Base-by-base conservation (phyloP, 2,113 vertebrate genomes). In the Holacanthus passer region DNA sequence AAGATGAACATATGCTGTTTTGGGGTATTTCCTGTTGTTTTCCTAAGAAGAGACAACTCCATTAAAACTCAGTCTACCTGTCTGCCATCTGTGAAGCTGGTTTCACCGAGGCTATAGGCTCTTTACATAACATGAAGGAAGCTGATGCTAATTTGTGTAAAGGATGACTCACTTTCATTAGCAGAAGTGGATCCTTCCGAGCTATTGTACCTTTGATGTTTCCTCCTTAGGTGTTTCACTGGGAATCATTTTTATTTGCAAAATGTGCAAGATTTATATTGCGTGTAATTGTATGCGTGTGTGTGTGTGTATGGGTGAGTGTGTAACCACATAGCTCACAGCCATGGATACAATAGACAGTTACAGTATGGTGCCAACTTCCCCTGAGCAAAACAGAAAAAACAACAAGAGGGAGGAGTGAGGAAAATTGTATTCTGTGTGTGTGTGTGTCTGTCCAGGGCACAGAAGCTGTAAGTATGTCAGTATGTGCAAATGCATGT, bases 181-280 rank as follows among this genome's bases (percentile, higher is more conserved):
- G 52, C 56, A 52, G 58, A 48, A 82, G 66, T 58, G 58, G 66
- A 84, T 80, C 80, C 73, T 88, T 81, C 48, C 50, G 68, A 81
- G 84, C 59, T 74, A 7, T 77, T 35, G 37, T 50, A 70, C 63
- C 88, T 91, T 91, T 91, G 91, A 90, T 90, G 86, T 90, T 92
- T 78, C 70, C 65, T 89, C 81, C 74, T 78, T 41, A 76, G 79
- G 87, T 89, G 87, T 81, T 80, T 85, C 79, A 50, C 52, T 41
- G 60, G 77, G 67, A 88, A 84, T 82, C 19, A 2, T 55, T 75
- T 71, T 87, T 83, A 71, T 85, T 85, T 88, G 81, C 69, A 85
- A 83, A 78, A 78, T 72, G 39, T 83, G 70, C 67, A 79, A 63
- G 55, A 76, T 69, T 78, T 77, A 74, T 77, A 63, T 74, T 82